Evolutionary conservation across 2,797 vertebrate genomes (phyloP).

Genomic region (Chaetophractus vellerosus): DNA sequence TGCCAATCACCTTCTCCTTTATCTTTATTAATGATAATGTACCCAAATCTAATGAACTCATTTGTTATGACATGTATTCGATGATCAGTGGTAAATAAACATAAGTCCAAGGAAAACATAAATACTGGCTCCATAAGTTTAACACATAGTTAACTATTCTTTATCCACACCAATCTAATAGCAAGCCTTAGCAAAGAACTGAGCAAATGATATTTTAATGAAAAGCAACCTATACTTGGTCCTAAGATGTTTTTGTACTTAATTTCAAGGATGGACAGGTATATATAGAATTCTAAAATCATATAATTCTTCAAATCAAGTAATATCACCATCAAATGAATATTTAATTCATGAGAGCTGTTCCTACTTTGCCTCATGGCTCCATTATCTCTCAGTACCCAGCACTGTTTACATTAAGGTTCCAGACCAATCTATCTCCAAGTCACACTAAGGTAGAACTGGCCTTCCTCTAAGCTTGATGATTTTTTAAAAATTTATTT

Average conservation of each 20-base stretch:
- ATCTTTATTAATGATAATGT: background rate
- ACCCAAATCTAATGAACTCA: background rate
- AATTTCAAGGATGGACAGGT: background rate
- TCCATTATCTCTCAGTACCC: background rate
- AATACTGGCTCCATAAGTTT: background rate
- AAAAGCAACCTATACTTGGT: background rate
- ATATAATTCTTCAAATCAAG: background rate
- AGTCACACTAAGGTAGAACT: background rate
- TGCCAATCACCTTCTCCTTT: background rate
- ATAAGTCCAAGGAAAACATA: background rate
- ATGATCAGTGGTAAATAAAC: background rate
- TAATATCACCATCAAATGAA: background rate
- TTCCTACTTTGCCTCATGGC: background rate
- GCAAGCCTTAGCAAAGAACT: too few species aligned
- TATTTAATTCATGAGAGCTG: background rate
- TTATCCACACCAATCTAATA: background rate
- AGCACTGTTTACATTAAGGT: background rate
- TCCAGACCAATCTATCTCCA: background rate
- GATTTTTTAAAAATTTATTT: too few species aligned
- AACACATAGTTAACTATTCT: background rate
- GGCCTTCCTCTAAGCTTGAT: background rate
- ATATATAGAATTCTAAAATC: conserved; percentile 7
- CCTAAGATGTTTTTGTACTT: background rate
- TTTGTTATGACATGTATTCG: background rate
- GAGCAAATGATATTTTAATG: background rate